These are phyloP conservation scores for Regulus satrapa DNA, from an alignment of 2,113 vertebrate genomes.

Conservation along the genomic window DNA sequence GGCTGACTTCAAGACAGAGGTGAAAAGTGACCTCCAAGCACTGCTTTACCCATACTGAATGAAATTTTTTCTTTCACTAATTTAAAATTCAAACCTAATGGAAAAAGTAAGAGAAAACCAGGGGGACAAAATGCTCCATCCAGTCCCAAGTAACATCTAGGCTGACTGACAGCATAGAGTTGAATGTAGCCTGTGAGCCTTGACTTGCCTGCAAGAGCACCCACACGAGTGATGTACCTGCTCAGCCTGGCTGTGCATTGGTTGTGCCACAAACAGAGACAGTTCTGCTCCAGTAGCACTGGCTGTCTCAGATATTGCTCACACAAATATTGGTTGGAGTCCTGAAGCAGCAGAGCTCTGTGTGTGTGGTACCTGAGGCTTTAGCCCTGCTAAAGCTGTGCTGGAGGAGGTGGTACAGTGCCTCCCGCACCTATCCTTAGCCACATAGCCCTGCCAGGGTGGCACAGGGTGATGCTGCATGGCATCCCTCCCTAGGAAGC, in stretches of 20 bases:
- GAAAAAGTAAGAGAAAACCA: background rate
- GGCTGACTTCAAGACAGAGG: background rate
- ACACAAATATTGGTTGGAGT: background rate
- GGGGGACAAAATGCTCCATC: background rate
- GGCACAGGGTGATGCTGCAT: no score
- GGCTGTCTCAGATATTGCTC: background rate
- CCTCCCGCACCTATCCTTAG: background rate
- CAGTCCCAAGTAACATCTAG: background rate
- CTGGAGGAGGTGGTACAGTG: background rate
- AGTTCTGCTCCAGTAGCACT: background rate
- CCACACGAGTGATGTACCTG: background rate
- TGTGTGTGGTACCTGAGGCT: background rate
- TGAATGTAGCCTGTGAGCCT: background rate
- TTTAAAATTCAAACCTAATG: background rate
- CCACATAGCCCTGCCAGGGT: fast-evolving
- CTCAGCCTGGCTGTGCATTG: background rate
- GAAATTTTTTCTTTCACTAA: background rate
- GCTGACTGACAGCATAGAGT: background rate
- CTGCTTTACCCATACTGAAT: background rate
- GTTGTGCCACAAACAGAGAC: background rate
- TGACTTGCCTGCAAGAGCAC: background rate
- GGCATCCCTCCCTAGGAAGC: background rate
- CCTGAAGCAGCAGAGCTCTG: background rate
- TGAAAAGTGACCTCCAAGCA: background rate
- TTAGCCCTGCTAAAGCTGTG: background rate